Percentiles rank a stretch among this genome's conserved stretches.
phyloP scores from a whole-genome alignment of 2,888 invertebrate genomes.

The Ecdyonurus torrentis region DNA sequence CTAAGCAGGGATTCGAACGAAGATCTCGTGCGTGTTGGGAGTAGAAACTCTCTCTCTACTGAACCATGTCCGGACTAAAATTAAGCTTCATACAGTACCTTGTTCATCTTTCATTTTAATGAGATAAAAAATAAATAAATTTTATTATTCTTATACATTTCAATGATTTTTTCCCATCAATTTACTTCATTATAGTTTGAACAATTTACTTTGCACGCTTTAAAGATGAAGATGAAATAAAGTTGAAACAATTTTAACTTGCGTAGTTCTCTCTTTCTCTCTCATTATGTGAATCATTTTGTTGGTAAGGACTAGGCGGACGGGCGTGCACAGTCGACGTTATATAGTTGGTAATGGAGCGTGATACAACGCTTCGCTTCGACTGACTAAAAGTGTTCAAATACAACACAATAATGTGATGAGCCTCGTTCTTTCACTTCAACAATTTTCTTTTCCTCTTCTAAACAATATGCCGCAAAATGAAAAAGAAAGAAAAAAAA shows the following conservation, averaged over 20 bases:
- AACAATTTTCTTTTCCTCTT: neutral
- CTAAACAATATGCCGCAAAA: neutral
- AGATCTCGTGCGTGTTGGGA: no score
- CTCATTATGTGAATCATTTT: neutral
- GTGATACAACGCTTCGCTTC: neutral
- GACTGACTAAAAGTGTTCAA: neutral
- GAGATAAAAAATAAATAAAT: no score
- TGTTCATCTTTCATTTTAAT: no score
- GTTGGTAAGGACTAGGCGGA: neutral
- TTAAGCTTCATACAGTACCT: no score
- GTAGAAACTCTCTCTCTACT: no score
- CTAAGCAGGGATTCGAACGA: no score
- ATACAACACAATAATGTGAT: neutral
- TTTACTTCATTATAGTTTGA: neutral
- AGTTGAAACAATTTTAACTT: neutral
- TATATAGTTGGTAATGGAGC: neutral
- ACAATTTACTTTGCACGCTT: neutral
- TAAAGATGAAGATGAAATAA: neutral
- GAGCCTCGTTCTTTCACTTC: neutral
- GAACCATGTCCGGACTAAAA: no score
- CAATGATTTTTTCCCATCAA: neutral
- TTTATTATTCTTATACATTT: no score
- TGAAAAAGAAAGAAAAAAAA: neutral
- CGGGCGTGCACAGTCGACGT: no score
- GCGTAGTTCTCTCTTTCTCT: neutral